Evolutionary conservation across 2,797 vertebrate genomes (phyloP).

Genomic region (Crocodylus rhombifer): DNA sequence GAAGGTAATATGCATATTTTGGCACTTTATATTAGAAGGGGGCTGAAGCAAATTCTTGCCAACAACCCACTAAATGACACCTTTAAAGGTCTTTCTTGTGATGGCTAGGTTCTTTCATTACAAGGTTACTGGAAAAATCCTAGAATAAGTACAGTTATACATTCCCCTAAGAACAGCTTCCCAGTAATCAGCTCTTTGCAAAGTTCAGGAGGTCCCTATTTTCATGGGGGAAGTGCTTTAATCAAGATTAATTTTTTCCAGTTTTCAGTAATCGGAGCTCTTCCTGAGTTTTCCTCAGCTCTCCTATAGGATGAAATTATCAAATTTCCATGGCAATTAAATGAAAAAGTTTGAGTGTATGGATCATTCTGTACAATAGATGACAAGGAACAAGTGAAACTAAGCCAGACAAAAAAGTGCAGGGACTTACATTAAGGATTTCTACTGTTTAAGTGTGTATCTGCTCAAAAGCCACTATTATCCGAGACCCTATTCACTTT

Average conservation of each 20-base stretch:
- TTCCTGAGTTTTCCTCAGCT: conserved; percentile 81
- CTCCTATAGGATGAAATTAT: conserved; percentile 86
- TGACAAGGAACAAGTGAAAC: conserved; percentile 62
- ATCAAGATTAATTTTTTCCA: conserved; percentile 87
- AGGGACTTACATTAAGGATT: conserved; percentile 37
- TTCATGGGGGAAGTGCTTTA: conserved; percentile 83
- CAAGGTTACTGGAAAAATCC: conserved; percentile 7
- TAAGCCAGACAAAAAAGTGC: neutral
- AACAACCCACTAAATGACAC: conserved; percentile 33
- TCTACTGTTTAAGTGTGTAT: conserved; percentile 74
- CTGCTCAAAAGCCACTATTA: conserved; percentile 15
- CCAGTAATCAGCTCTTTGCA: conserved; percentile 67
- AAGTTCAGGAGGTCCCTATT: conserved; percentile 81
- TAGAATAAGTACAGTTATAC: conserved; percentile 27
- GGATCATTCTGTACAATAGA: conserved; percentile 52
- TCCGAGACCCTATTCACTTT: neutral
- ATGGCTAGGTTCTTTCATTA: conserved; percentile 2
- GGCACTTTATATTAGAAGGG: conserved; percentile 11
- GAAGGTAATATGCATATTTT: conserved; percentile 4
- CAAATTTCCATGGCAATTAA: conserved; percentile 88
- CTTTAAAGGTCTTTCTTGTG: conserved; percentile 13
- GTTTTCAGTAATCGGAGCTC: conserved; percentile 83
- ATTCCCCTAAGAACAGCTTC: conserved; percentile 22
- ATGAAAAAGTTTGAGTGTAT: conserved; percentile 66
- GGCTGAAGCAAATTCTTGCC: conserved; percentile 31